Percentiles rank a stretch among this genome's conserved stretches.
Conservation (phyloP, 2,113 vertebrate genomes). For the Rhegmatorhina hoffmannsi region DNA sequence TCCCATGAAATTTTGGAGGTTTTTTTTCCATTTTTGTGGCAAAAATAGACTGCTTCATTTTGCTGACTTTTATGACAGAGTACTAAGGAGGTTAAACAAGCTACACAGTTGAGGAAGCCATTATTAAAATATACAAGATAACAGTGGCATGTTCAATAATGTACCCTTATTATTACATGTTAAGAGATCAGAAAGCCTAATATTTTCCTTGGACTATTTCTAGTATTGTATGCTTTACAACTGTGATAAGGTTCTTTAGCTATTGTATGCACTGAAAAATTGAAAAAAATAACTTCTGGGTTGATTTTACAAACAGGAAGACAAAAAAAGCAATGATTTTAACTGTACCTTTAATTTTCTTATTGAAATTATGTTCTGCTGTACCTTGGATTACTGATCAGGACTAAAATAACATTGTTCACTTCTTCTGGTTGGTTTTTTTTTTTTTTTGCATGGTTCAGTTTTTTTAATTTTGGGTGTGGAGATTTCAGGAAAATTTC, state of each 20-base stretch:
- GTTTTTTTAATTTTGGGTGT: background rate
- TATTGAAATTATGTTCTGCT: background rate
- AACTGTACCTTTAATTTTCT: background rate
- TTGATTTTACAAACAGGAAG: slow-evolving; percentile 14
- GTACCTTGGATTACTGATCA: background rate
- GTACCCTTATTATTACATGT: background rate
- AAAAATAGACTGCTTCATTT: background rate
- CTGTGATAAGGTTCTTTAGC: background rate
- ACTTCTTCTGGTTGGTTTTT: background rate
- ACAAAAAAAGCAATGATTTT: background rate
- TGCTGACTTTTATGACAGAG: background rate
- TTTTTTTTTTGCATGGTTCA: background rate
- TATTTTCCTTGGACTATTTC: slow-evolving; percentile 29
- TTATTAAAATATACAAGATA: background rate
- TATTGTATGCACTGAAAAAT: background rate
- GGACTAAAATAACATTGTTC: background rate
- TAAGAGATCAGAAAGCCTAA: background rate
- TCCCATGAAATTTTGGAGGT: background rate
- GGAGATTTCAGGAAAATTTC: background rate
- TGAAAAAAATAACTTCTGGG: background rate
- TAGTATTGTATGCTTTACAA: background rate
- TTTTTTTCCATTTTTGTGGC: background rate
- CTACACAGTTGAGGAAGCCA: background rate
- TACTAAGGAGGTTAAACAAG: background rate
- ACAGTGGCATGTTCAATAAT: background rate